Evolutionary conservation across 2,888 invertebrate genomes (phyloP).

Genomic region (Drosophila tanythrix): DNA sequence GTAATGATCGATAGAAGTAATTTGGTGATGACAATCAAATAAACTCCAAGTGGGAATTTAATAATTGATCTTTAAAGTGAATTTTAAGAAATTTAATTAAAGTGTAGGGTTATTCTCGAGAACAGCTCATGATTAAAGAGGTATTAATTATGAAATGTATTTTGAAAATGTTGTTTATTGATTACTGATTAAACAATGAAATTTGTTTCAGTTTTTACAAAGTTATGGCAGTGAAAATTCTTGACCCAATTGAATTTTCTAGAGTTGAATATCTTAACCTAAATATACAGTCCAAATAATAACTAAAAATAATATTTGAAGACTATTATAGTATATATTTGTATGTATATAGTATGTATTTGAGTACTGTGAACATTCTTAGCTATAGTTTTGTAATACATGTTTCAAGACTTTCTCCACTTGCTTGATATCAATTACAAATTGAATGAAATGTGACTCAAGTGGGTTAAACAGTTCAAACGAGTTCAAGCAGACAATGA

Average conservation of each 20-base stretch:
- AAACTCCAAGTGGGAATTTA: not conserved
- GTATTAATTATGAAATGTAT: not conserved
- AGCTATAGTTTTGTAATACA: not conserved
- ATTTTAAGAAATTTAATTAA: not conserved
- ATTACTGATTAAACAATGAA: not conserved
- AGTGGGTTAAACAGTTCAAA: constrained; percentile 55
- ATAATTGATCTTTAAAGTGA: not conserved
- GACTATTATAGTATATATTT: not conserved
- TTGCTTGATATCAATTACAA: constrained; percentile 41
- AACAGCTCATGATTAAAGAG: not conserved
- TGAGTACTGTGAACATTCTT: not conserved
- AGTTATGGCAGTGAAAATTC: not conserved
- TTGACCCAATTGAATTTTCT: not conserved
- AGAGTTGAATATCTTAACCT: not conserved
- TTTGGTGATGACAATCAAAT: not conserved
- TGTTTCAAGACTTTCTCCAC: not conserved
- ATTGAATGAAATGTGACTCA: constrained; percentile 67
- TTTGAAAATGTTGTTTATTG: not conserved
- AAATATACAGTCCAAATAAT: not conserved
- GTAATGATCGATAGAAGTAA: not conserved
- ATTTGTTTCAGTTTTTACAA: not conserved
- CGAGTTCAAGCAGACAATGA: constrained; percentile 42
- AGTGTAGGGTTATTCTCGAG: not conserved
- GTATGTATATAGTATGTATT: no score
- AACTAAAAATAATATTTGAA: not conserved